phyloP scores from a whole-genome alignment of 2,888 invertebrate species.

The Sympetrum striolatum region DNA sequence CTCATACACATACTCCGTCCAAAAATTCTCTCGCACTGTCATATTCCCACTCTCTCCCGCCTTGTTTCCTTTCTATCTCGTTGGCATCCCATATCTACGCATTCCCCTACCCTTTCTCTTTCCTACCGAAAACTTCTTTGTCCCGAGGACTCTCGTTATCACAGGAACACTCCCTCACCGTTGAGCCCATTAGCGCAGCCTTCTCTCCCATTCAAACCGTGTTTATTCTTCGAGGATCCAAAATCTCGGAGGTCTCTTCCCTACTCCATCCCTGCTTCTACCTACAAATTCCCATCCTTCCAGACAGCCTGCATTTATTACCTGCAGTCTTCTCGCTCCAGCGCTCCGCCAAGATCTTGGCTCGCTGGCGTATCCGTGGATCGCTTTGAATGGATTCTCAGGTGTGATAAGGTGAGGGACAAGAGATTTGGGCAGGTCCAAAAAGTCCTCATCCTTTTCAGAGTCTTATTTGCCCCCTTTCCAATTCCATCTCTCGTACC shows the following conservation, averaged over 20 bases:
- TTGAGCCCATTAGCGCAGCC: slow-evolving; percentile 35
- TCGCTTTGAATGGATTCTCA: slow-evolving; percentile 42
- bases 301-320: slow-evolving; percentile 34
- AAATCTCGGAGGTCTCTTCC: slow-evolving; percentile 1
- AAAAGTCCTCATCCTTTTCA: neutral
- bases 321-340: slow-evolving; percentile 27
- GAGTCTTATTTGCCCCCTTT: neutral
- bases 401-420: slow-evolving; percentile 37
- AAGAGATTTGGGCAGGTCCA: slow-evolving; percentile 18
- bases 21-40: neutral
- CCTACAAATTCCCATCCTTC: neutral
- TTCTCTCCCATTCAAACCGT: slow-evolving; percentile 36
- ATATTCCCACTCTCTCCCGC: neutral
- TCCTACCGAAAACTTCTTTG: slow-evolving; percentile 16
- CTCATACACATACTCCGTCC: neutral
- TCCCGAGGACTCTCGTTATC: slow-evolving; percentile 39
- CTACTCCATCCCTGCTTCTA: neutral
- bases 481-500: too few species aligned
- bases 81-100: neutral
- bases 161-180: slow-evolving; percentile 31
- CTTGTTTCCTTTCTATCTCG: neutral
- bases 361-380: slow-evolving; percentile 19
- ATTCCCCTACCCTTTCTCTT: neutral
- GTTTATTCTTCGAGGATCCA: slow-evolving; percentile 40
- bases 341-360: neutral